Percentiles rank a stretch among this genome's conserved stretches.
Evolutionary conservation across 2,888 invertebrate species (phyloP).

Genomic region (Microchrysa polita): DNA sequence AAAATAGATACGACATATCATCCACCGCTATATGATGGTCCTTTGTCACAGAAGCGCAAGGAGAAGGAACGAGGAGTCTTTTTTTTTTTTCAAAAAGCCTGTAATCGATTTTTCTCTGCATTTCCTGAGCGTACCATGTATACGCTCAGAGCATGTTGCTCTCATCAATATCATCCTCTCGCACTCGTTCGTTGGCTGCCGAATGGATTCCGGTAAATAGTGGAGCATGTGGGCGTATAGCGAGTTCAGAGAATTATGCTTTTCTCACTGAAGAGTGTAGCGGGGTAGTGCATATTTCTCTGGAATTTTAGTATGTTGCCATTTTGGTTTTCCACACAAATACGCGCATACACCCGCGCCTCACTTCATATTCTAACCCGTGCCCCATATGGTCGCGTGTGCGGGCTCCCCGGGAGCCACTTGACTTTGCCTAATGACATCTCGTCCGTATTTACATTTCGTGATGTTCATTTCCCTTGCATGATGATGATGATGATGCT

Average conservation of each 20-base stretch:
- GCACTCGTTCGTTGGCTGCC: background rate
- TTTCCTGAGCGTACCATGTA: background rate
- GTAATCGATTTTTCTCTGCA: conserved; percentile 39
- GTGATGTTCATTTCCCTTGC: conserved; percentile 44
- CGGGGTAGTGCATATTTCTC: background rate
- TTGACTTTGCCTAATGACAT: conserved; percentile 48
- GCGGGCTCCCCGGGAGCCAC: conserved; percentile 16
- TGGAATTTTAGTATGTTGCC: conserved; percentile 1
- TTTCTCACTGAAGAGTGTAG: background rate
- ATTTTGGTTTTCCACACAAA: background rate
- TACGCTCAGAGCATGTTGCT: background rate
- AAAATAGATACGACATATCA: background rate
- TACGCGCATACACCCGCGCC: background rate
- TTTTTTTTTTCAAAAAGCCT: background rate
- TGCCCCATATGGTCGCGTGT: background rate
- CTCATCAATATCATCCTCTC: background rate
- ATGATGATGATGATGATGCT: background rate
- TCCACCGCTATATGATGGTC: background rate
- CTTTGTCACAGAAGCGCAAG: background rate
- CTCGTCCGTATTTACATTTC: conserved; percentile 47
- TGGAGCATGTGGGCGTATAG: too few relatives aligned
- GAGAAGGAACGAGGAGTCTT: background rate
- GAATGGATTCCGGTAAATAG: background rate
- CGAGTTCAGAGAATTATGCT: conserved; percentile 14
- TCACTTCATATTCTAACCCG: background rate